Percentiles rank a stretch among this genome's conserved stretches.
phyloP scores from a whole-genome alignment of 2,888 invertebrate species.

The Archips xylosteana region DNA sequence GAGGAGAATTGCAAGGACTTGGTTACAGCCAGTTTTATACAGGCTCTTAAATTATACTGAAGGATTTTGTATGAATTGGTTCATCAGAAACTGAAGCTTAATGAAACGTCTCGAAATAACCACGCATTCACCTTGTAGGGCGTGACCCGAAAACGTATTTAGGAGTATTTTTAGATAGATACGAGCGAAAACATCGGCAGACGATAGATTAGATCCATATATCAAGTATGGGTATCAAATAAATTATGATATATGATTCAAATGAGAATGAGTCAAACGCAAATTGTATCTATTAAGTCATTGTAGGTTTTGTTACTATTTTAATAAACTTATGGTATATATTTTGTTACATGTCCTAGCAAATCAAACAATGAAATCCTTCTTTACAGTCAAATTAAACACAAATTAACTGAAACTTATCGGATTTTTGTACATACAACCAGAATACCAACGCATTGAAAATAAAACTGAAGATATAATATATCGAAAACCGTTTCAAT shows the following conservation, averaged over 20 bases:
- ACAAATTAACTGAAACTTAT: too few species aligned
- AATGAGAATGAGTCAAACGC: not conserved
- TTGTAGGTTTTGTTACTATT: not conserved
- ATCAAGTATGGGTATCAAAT: not conserved
- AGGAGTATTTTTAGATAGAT: constrained; percentile 45
- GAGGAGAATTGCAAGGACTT: constrained; percentile 68
- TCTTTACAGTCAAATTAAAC: too few species aligned
- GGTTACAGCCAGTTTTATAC: constrained; percentile 67
- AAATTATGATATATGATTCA: not conserved
- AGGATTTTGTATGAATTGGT: constrained; percentile 61
- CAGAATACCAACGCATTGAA: too few species aligned
- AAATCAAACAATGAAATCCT: too few species aligned
- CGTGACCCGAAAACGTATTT: constrained; percentile 53
- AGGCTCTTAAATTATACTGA: constrained; percentile 66
- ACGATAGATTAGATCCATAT: not conserved
- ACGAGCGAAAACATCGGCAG: constrained; percentile 23
- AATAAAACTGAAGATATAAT: too few species aligned
- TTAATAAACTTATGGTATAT: too few species aligned
- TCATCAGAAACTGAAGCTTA: constrained; percentile 64
- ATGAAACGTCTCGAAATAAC: constrained; percentile 65
- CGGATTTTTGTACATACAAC: too few species aligned
- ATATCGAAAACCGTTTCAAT: too few species aligned
- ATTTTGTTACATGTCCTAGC: too few species aligned
- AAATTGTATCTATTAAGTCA: not conserved
- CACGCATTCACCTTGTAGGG: constrained; percentile 57